Conservation (phyloP, 1,140 invertebrate genomes). For the Drosophila baimaii region DNA sequence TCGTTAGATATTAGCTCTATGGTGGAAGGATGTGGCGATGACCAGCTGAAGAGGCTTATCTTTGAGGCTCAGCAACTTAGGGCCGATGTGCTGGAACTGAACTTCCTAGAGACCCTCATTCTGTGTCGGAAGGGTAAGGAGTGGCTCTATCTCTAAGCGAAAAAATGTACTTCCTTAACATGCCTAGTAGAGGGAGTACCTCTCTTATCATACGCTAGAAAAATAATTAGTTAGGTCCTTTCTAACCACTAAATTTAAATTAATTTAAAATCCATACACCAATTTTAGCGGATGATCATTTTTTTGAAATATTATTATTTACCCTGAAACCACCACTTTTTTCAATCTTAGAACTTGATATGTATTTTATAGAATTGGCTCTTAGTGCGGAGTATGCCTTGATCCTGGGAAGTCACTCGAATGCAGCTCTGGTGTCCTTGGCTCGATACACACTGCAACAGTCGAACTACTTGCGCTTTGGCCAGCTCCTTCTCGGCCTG, state of each 20-base stretch:
- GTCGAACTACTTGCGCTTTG: slow-evolving; percentile 76
- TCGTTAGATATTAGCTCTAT: slow-evolving; percentile 85
- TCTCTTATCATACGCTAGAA: too few relatives aligned
- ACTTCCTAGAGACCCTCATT: slow-evolving; percentile 87
- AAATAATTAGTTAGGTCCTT: too few relatives aligned
- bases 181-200: too few relatives aligned
- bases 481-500: slow-evolving; percentile 73
- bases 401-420: slow-evolving; percentile 66
- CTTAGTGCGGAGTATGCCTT: slow-evolving; percentile 58
- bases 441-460: slow-evolving; percentile 75
- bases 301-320: too few relatives aligned
- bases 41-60: slow-evolving; percentile 66
- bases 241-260: too few relatives aligned
- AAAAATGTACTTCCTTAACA: too few relatives aligned
- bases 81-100: slow-evolving; percentile 86
- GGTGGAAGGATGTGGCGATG: slow-evolving; percentile 76
- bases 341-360: too few relatives aligned
- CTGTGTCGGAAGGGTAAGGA: slow-evolving; percentile 87
- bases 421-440: slow-evolving; percentile 71
- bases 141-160: too few relatives aligned
- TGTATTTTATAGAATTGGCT: slow-evolving; percentile 73
- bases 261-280: too few relatives aligned
- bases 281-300: too few relatives aligned
- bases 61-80: slow-evolving; percentile 84
- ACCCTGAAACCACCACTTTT: not conserved